Evolutionary conservation across 2,888 invertebrate species (phyloP).

Genomic region (Rhaphigaster nebulosa): DNA sequence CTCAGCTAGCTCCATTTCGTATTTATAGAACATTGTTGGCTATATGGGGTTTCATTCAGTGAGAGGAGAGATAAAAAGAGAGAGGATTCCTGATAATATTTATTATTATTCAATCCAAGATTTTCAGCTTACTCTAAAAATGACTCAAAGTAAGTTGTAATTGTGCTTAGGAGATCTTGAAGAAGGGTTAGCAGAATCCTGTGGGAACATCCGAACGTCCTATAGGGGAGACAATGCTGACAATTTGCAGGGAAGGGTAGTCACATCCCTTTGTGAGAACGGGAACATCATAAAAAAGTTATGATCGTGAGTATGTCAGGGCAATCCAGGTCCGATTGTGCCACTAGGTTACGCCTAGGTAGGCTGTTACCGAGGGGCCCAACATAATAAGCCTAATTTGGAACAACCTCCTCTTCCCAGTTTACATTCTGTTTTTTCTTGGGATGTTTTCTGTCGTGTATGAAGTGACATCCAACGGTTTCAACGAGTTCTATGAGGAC

Average conservation of each 20-base stretch:
- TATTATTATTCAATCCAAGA: not conserved
- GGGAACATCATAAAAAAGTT: slow-evolving; percentile 60
- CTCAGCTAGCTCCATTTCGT: no score
- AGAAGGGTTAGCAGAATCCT: slow-evolving; percentile 17
- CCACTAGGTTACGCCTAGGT: slow-evolving; percentile 24
- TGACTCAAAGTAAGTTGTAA: not conserved
- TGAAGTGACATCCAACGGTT: slow-evolving; percentile 29
- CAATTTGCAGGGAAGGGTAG: slow-evolving; percentile 59
- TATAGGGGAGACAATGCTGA: slow-evolving; percentile 57
- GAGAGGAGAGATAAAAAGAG: not conserved
- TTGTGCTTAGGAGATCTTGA: not conserved
- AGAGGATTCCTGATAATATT: not conserved
- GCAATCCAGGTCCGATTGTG: slow-evolving; percentile 51
- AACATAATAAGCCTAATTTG: slow-evolving; percentile 49
- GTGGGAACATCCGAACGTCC: slow-evolving; percentile 32
- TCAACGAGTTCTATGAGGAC: not conserved
- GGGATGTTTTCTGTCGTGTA: slow-evolving; percentile 6
- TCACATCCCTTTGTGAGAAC: slow-evolving; percentile 60
- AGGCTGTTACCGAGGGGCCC: slow-evolving; percentile 15
- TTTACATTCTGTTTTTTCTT: slow-evolving; percentile 36
- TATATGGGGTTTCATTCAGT: not conserved
- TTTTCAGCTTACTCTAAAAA: not conserved
- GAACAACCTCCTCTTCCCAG: slow-evolving; percentile 43
- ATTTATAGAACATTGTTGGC: not conserved
- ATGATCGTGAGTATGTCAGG: slow-evolving; percentile 56